Evolutionary conservation across 2,888 invertebrate genomes (phyloP), one percentile per base, ranked within the genome.

Genomic region (Acheta domesticus): DNA sequence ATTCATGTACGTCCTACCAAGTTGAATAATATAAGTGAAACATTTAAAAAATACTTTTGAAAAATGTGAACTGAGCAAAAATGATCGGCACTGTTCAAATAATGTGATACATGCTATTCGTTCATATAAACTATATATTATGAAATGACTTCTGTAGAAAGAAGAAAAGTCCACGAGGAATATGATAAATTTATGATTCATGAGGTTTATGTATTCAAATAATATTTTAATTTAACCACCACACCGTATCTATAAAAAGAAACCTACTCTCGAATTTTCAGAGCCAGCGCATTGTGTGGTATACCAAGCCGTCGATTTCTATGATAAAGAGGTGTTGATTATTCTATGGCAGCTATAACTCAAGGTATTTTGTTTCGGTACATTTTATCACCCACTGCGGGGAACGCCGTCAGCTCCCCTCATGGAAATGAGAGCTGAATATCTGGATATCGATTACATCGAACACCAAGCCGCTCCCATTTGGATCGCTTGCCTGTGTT

Each of bases 241-340:
- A n/a, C 62, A 62, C 14, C 5, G 62, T 19, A 62, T 62, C 16
- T 36, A 62, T 62, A 62, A 62, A 62, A 62, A 62, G 62, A n/a
- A 14, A 62, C 14, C 62, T n/a, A 62, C 62, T 62, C n/a, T n/a
- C 14, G 62, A 62, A 62, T 62, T 19, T 62, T 19, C 16, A 19
- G 62, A n/a, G 62, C 16, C 62, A 62, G n/a, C 62, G n/a, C n/a
- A 62, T 62, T 62, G 62, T 62, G 16, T 62, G n/a, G 62, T 62
- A 62, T 62, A 19, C n/a, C 62, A 62, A 62, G 62, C 14, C 62
- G 62, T 62, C 62, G 62, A 62, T n/a, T 62, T 14, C 62, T 62
- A 62, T 62, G 62, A 62, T 62, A 62, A 62, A 62, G 62, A 62
- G 62, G 62, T 62, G 62, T 19, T 62, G 62, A 62, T 62, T 62